Evolutionary conservation across 2,113 vertebrate species (phyloP), one percentile per base, ranked within the genome.

Genomic region (Hippolais icterina): DNA sequence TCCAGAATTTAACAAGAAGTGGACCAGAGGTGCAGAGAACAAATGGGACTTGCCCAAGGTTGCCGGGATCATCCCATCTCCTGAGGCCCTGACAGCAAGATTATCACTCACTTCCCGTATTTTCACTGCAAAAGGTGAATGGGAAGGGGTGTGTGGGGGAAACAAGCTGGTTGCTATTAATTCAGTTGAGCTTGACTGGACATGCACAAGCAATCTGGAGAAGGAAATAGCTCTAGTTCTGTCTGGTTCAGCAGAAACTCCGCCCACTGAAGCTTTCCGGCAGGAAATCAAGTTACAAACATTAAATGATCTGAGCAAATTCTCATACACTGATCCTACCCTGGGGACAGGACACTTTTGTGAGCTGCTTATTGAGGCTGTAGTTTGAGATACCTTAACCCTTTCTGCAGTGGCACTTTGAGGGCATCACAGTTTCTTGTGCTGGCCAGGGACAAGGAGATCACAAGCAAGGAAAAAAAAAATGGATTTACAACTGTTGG

Each of bases 281-380:
- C 94, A 97, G 96, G 96, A 97, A 97, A 97, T 92, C 90, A 25
- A 96, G 93, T 94, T 97, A 93, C 93, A 96, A 96, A 96, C 96
- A 96, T 95, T 92, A 94, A 87, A 92, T 93, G 94, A 96, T 93
- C 96, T 86, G 94, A 94, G 86, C 90, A 96, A 93, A 93, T 97
- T 96, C 96, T 96, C 96, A 96, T 97, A 94, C 90, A 78, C 90
- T 96, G 93, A 97, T 95, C 88, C 83, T 88, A 78, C 96, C 96
- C 96, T 84, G 86, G 94, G 96, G 96, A 97, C 85, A 71, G 93
- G 88, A 96, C 93, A 95, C 96, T 95, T 96, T 29, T 75, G 6
- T 0, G 4, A 83, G 68, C 60, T 90, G 85, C 88, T 93, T 88
- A 68, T 88, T 78, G 92, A 92, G 86, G 29, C 75, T 78, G 79